Evolutionary conservation across 1,140 invertebrate species (phyloP), one percentile per base, ranked within the genome.

Genomic region (Drosophila cardini): DNA sequence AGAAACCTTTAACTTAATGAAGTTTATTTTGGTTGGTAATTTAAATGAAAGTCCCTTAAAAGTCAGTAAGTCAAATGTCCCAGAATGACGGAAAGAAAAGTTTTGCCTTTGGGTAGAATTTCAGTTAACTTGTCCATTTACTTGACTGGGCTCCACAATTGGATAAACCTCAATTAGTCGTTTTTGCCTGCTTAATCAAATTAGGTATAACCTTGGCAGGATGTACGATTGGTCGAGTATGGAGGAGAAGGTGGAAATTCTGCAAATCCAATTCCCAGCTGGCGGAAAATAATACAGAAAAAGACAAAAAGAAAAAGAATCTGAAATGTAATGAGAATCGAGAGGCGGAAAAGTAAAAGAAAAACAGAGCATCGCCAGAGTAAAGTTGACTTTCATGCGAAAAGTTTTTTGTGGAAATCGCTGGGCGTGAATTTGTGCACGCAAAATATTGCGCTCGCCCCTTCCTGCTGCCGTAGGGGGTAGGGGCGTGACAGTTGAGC

Each of bases 91-190:
- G 18, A n/a, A 32, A 16, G 9, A 62, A 55, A 68, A 68, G n/a
- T 68, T 61, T 61, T 48, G 55, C 32, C 26, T 46, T 61, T 48
- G 11, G 11, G 58, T 8, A 10, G 38, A 40, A 13, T 64, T 63
- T 32, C 26, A n/a, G 53, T 40, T 57, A 65, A 15, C 18, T 52
- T 72, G 58, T 38, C 21, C 32, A 46, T 61, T 65, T 48, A 40
- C 13, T 46, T 48, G 62, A 48, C 48, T 57, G 45, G 45, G 45
- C 57, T 55, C 43, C 62, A 42, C 76, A 89, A 89, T 89, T 89
- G 78, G 77, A 89, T 89, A 82, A 76, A 80, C 85, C 80, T 64
- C 84, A 89, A 89, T 89, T 89, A 89, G 84, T 76, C 70, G 72
- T 80, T 76, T 79, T 70, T 46, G 69, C 26, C 57, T 50, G 74